These are phyloP conservation scores for Diaphora mendica DNA, from an alignment of 2,888 invertebrate species.

Conservation along the genomic window DNA sequence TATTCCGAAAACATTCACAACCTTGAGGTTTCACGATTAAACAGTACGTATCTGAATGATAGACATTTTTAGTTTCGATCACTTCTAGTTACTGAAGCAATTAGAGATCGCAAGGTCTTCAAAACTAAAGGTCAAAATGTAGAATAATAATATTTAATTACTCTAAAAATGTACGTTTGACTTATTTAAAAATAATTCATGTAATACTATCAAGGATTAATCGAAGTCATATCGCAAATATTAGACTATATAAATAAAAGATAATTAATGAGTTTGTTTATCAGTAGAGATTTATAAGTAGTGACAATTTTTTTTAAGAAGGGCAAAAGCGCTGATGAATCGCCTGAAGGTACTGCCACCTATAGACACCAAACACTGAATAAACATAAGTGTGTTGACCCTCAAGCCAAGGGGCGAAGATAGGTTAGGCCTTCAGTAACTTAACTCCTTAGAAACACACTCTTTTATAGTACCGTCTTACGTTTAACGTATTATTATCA, in stretches of 20 bases:
- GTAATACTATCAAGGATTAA: conserved; percentile 7
- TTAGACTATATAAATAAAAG: conserved; percentile 14
- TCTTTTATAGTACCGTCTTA: too few relatives aligned
- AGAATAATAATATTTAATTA: conserved; percentile 23
- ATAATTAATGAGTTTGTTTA: background rate
- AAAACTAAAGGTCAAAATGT: conserved; percentile 43
- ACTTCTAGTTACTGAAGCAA: conserved; percentile 6
- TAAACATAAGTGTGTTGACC: too few relatives aligned
- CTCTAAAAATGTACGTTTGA: conserved; percentile 5
- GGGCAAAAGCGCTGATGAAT: too few relatives aligned
- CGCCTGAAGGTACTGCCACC: too few relatives aligned
- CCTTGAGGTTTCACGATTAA: conserved; percentile 3
- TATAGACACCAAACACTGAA: too few relatives aligned
- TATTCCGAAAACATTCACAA: background rate
- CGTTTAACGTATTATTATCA: too few relatives aligned
- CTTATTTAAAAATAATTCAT: conserved; percentile 1
- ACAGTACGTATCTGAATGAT: conserved; percentile 6
- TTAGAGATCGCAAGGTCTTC: conserved; percentile 19
- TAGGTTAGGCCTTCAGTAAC: too few relatives aligned
- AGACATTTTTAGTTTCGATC: conserved; percentile 1
- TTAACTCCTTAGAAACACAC: too few relatives aligned
- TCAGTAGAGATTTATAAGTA: too few relatives aligned
- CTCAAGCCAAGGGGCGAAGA: too few relatives aligned
- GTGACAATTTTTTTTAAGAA: too few relatives aligned
- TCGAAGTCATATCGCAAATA: conserved; percentile 16